Base-by-base conservation (phyloP, 2,113 vertebrate species). In the Sebastes fasciatus region DNA sequence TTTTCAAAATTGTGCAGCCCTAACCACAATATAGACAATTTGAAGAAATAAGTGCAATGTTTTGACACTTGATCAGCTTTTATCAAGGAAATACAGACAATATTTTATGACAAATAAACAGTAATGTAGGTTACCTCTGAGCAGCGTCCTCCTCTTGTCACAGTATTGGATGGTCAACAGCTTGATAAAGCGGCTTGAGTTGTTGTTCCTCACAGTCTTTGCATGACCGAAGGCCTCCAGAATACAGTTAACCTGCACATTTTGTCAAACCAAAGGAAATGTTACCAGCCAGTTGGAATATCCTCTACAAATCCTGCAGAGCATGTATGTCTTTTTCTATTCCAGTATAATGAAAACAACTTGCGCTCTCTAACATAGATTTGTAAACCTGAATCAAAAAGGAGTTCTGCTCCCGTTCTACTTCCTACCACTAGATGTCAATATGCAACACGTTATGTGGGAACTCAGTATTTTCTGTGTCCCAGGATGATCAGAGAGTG, bases 161-260 rank as follows among this genome's bases (percentile, higher is more conserved):
- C 97, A 97, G 95, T 97, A 98, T 6, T 98, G 97, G 13, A 99
- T 82, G 34, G 96, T 97, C 62, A 98, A 89, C 49, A 97, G 96
- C 82, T 99, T 98, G 64, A 97, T 96, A 80, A 97, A 97, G 77
- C 97, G 96, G 73, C 97, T 99, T 16, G 97, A 97, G 64, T 94
- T 94, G 86, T 92, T 91, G 89, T 96, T 99, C 79, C 96, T 95
- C 0, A 91, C 92, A n/a, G 97, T 99, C 91, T 94, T 97, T 52
- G 98, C 97, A 45, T 99, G 97, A 63, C 97, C 97, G 68, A 99
- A 99, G 26, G 97, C 97, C 90, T 99, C 97, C 86, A 99, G 90
- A 67, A 99, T 92, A 84, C 93, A 96, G 84, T 94, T 96, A 58
- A 96, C 97, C 98, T 99, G 90, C 12, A 70, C 8, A 55, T 49